Evolutionary conservation across 2,113 vertebrate species (phyloP).

Genomic region (Ceuthmochares aereus): DNA sequence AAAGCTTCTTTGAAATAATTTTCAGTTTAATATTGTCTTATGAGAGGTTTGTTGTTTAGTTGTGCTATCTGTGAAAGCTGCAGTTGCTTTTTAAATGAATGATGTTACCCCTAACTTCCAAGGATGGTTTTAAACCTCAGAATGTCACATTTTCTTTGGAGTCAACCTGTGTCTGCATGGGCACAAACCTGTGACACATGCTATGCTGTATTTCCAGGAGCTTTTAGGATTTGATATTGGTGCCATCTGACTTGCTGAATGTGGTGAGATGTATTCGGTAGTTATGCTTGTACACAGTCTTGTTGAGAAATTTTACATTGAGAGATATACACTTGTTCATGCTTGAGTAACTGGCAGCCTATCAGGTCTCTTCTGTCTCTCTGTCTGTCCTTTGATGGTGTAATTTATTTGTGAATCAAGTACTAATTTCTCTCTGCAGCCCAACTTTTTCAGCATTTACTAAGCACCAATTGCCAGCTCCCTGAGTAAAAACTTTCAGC

Average conservation of each 20-base stretch:
- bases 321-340: constrained; percentile 17
- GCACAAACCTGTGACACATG: neutral
- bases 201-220: fast-evolving
- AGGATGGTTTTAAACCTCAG: neutral
- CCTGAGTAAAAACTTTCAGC: neutral
- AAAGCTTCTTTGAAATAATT: neutral
- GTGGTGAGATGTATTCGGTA: neutral
- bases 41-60: neutral
- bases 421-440: constrained; percentile 18
- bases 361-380: neutral
- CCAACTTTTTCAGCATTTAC: constrained; percentile 47
- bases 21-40: neutral
- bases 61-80: neutral
- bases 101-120: neutral
- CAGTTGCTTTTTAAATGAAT: neutral
- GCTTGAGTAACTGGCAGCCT: neutral
- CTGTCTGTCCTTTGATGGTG: neutral
- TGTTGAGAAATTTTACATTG: neutral
- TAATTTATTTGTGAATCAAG: constrained; percentile 1
- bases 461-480: constrained; percentile 32
- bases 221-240: neutral
- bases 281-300: neutral
- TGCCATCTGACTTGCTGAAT: neutral
- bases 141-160: neutral
- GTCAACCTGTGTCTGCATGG: fast-evolving